Conservation (phyloP, 2,797 vertebrate species). For the Pipistrellus pipistrellus region DNA sequence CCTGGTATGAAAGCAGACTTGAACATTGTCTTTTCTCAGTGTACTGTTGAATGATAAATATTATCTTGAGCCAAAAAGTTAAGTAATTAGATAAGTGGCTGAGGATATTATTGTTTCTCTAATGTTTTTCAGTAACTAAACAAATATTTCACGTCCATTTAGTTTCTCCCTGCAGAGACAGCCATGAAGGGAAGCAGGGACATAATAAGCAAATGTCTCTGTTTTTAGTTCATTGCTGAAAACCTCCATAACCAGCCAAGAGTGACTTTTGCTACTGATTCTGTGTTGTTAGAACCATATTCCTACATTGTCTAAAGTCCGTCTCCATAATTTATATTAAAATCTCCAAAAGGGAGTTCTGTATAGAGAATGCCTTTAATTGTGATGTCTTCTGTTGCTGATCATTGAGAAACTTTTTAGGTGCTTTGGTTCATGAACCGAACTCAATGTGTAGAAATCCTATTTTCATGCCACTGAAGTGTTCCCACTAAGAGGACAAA, state of each 20-base stretch:
- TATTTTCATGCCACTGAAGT: background rate
- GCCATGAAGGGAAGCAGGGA: background rate
- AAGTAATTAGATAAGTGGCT: constrained; percentile 10
- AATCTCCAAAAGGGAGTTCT: background rate
- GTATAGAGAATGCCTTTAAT: background rate
- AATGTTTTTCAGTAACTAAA: background rate
- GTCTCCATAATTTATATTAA: background rate
- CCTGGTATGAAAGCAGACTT: constrained; percentile 28
- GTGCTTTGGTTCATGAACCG: background rate
- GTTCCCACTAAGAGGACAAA: background rate
- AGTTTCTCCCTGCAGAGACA: background rate
- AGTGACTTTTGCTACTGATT: background rate
- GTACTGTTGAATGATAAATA: constrained; percentile 31
- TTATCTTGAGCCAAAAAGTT: constrained; percentile 6
- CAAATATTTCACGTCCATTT: background rate
- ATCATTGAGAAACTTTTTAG: constrained; percentile 24
- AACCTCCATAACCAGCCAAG: background rate
- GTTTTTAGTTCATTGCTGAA: background rate
- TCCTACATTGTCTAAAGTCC: background rate
- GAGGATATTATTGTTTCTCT: constrained; percentile 12
- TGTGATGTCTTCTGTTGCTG: background rate
- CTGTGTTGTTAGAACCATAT: background rate
- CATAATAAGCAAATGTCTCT: background rate
- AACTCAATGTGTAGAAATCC: constrained; percentile 8
- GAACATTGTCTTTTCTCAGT: constrained; percentile 17